Evolutionary conservation across 2,888 invertebrate genomes (phyloP), one percentile per base, ranked within the genome.

Genomic region (Reticulitermes lucifugus): DNA sequence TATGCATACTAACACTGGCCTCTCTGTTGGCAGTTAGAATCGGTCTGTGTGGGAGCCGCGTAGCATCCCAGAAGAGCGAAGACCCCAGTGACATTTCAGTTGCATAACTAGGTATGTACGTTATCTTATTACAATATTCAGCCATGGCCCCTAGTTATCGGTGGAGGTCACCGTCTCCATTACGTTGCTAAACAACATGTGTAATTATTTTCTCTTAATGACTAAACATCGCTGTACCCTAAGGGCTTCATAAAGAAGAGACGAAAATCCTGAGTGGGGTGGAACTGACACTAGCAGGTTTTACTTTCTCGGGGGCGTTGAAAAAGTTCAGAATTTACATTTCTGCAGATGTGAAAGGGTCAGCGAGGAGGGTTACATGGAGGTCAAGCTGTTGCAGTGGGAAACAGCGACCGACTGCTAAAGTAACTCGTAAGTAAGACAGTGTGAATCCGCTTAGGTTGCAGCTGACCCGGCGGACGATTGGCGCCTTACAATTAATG

Each of bases 271-370:
- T 65, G n/a, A 14, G 65, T 65, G 12, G 65, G 65, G 65, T 65
- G 65, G 65, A 65, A n/a, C 65, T 65, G 12, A 65, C n/a, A 65
- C 65, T 73, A 55, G 60, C 80, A 80, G 80, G 80, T 80, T 60
- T 60, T 80, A 22, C 59, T 80, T 60, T 59, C 80, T 80, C 51
- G 59, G 51, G 80, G 80, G 80, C 80, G 55, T 35, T 59, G 59
- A 41, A 79, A 35, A 60, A 60, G 60, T 80, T 60, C 59, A 80
- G 60, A 55, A 80, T 80, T 80, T 80, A 41, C 80, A 79, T 79
- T 79, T 79, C 22, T 51, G 22, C 6, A 79, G 79, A 79, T 21
- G 60, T 60, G 80, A 60, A 79, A 35, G 59, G 80, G 80, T 80
- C 80, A 59, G 80, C 60, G 12, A 22, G 80, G 7, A 25, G 55